phyloP scores from a whole-genome alignment of 2,888 invertebrate genomes.

The Drosophila falleni region DNA sequence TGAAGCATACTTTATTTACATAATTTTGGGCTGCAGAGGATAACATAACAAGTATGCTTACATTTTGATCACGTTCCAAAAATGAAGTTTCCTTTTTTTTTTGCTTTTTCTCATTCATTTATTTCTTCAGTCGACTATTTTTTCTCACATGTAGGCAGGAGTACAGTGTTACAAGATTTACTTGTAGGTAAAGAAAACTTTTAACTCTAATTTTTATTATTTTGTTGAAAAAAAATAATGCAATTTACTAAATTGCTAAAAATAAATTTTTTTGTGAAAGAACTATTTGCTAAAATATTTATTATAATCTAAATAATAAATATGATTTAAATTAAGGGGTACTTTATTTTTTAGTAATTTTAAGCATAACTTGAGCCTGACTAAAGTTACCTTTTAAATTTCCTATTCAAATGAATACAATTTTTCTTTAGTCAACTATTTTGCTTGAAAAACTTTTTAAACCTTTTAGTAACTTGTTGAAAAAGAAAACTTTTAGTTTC shows the following conservation, averaged over 20 bases:
- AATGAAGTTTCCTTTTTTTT: conserved; percentile 62
- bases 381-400: no score
- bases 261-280: no score
- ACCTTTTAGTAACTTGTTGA: not conserved
- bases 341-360: no score
- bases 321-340: no score
- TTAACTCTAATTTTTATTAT: not conserved
- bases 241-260: no score
- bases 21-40: conserved; percentile 67
- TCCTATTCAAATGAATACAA: no score
- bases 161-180: conserved; percentile 28
- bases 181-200: not conserved
- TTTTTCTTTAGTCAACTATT: not conserved
- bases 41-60: conserved; percentile 42
- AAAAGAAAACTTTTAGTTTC: not conserved
- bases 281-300: no score
- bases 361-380: no score
- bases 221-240: not conserved
- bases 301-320: no score
- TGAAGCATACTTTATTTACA: conserved; percentile 54
- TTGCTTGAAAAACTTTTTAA: not conserved
- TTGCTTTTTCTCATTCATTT: conserved; percentile 5
- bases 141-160: conserved; percentile 41
- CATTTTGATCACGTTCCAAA: conserved; percentile 73
- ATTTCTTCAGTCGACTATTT: conserved; percentile 34